Base-by-base conservation (phyloP, 2,888 invertebrate species). In the Blastobasis lacticolella region DNA sequence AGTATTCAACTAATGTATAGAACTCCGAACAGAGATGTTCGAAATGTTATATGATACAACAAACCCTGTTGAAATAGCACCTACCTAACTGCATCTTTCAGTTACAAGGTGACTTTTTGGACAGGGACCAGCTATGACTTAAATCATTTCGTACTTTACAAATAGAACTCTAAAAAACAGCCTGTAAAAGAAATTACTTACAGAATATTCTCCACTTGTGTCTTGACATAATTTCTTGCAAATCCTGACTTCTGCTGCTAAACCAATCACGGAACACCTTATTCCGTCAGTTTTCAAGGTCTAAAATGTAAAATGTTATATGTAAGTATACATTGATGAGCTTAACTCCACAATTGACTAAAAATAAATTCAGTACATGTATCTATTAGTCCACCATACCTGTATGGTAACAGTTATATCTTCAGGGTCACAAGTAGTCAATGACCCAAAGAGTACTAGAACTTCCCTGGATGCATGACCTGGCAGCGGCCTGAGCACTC, bases 401-500 rank as follows among this genome's bases (percentile, higher is more conserved):
- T 81, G 84, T 57, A 85, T 95, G 6, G 97, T 97, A 52, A 90
- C 88, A 58, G 91, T 92, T 44, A 99, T 97, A 73, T 99, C 97
- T 10, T 95, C 93, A 2, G 99, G 99, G 87, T 99, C 99, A 77
- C 99, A 98, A 0, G 98, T 97, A 0, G 98, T 98, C 37, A 99
- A 89, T 62, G 98, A 97, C 4, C 96, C 97, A 89, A 97, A 94
- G 37, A 99, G 90, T 3, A 98, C 90, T 6, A 99, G 88, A 40
- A 99, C 91, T 88, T 99, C 99, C 62, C 97, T 90, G 54, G 98
- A 98, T 0, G 98, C 96, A 86, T 99, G 99, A 0, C 94, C 92
- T 0, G 99, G 99, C 63, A 99, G 90, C 49, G 97, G 92, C 73
- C 93, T 94, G 8, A 99, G 89, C 0, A 95, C 94, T 63, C 95